A percentile compares a stretch with the other conserved stretches of the same genome.
These are phyloP conservation scores for Donacobius atricapilla DNA, from an alignment of 2,113 vertebrate species.

Conservation along the genomic window DNA sequence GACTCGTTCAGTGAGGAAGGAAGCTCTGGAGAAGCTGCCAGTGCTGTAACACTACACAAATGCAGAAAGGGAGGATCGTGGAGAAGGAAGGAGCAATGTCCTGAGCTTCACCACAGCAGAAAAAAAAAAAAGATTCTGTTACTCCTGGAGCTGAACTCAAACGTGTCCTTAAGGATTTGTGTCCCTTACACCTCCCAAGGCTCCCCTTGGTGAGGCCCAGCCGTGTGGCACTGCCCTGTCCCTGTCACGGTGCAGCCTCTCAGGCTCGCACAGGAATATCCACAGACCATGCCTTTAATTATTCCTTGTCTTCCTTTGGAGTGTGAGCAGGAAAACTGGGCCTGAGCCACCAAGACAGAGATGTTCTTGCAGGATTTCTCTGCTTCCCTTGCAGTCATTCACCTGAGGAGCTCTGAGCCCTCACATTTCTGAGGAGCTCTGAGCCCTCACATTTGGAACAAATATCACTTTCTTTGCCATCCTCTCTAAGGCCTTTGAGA, in stretches of 20 bases:
- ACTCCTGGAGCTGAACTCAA: not conserved
- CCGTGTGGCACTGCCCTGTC: not conserved
- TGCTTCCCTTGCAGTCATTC: conserved; percentile 36
- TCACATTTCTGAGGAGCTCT: conserved; percentile 47
- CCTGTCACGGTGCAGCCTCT: not conserved
- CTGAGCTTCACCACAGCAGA: not conserved
- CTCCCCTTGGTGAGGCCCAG: not conserved
- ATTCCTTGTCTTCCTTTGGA: not conserved
- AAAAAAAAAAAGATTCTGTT: no score
- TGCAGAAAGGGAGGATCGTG: rapidly evolving
- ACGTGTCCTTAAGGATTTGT: not conserved
- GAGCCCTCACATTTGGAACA: conserved; percentile 54
- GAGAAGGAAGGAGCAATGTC: not conserved
- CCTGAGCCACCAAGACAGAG: not conserved
- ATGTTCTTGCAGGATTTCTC: not conserved
- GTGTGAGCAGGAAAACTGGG: not conserved
- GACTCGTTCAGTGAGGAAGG: not conserved
- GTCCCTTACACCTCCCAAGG: not conserved
- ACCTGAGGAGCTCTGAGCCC: conserved; percentile 42
- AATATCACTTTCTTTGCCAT: conserved; percentile 6
- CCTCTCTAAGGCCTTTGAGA: not conserved
- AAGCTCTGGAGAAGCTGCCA: not conserved
- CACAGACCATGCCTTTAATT: not conserved
- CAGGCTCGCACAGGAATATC: not conserved
- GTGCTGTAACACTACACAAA: not conserved